A percentile compares a stretch with the other conserved stretches of the same genome.
Conservation (phyloP, 2,797 vertebrate genomes). For the Phalanger gymnotis region DNA sequence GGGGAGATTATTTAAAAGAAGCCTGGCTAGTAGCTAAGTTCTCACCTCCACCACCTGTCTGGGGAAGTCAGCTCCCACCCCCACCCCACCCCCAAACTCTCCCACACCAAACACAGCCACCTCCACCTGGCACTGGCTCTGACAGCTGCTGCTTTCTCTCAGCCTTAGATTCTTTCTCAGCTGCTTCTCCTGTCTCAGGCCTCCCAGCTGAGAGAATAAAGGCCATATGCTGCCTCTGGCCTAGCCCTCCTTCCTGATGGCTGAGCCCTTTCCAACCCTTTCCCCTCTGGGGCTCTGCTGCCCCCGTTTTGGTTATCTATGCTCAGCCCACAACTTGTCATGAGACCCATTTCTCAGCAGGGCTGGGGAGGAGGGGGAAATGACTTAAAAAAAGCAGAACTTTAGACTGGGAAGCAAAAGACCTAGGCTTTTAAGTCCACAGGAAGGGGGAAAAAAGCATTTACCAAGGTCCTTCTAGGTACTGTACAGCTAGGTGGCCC, state of each 20-base stretch:
- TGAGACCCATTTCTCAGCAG: not conserved
- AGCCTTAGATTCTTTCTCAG: not conserved
- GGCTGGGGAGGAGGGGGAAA: not conserved
- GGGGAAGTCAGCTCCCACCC: not conserved
- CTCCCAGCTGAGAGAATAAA: too few relatives aligned
- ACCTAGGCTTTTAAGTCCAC: not conserved
- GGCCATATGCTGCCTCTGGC: not conserved
- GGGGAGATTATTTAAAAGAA: not conserved
- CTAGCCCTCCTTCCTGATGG: not conserved
- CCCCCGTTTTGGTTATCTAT: conserved; percentile 11
- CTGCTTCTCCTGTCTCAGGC: not conserved
- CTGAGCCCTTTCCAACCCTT: not conserved
- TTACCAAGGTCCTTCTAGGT: not conserved
- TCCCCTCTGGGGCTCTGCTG: not conserved
- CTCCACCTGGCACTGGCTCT: not conserved
- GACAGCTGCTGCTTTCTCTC: not conserved
- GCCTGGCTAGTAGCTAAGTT: not conserved
- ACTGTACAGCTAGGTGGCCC: not conserved
- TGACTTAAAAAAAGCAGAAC: not conserved
- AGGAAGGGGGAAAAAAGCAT: not conserved
- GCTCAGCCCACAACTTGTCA: not conserved
- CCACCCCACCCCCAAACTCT: not conserved
- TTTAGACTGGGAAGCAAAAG: not conserved
- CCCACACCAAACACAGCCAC: not conserved
- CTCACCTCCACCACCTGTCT: not conserved